A percentile compares a stretch with the other conserved stretches of the same genome.
phyloP scores from a whole-genome alignment of 2,113 vertebrate genomes.

The Peromyscus leucopus region DNA sequence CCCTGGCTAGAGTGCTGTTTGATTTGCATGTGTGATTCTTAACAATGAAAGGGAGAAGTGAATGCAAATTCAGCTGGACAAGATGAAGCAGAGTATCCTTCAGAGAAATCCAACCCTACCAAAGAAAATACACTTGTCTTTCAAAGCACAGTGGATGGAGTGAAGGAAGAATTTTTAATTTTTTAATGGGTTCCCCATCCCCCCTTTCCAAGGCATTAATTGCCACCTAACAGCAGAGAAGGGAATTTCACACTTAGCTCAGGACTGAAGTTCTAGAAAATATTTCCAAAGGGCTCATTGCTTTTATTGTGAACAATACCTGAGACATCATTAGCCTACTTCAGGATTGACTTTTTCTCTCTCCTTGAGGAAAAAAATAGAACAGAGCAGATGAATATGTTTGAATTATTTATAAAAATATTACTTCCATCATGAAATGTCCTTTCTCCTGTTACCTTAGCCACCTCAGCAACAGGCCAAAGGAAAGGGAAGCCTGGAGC shows the following conservation, averaged over 20 bases:
- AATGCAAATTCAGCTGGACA: conserved; percentile 75
- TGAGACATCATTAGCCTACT: conserved; percentile 39
- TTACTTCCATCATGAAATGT: not conserved
- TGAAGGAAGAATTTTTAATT: not conserved
- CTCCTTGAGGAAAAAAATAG: conserved; percentile 33
- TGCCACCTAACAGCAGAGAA: conserved; percentile 75
- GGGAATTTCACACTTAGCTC: conserved; percentile 53
- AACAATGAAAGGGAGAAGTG: conserved; percentile 80
- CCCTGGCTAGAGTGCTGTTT: conserved; percentile 34
- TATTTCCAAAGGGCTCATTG: conserved; percentile 10
- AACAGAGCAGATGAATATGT: conserved; percentile 21
- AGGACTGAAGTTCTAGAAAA: conserved; percentile 48
- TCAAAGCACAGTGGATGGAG: not conserved
- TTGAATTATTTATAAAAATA: conserved; percentile 40
- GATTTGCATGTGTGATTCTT: conserved; percentile 76
- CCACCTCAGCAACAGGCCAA: conserved; percentile 9
- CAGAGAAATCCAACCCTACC: conserved; percentile 69
- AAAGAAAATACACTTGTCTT: conserved; percentile 73
- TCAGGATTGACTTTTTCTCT: not conserved
- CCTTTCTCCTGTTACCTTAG: conserved; percentile 56
- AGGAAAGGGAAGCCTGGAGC: conserved; percentile 63
- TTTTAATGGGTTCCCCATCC: not conserved
- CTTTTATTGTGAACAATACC: conserved; percentile 33
- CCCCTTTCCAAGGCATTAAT: conserved; percentile 46
- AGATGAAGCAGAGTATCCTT: conserved; percentile 77